phyloP scores from a whole-genome alignment of 2,797 vertebrate species.

The Spheniscus humboldti region DNA sequence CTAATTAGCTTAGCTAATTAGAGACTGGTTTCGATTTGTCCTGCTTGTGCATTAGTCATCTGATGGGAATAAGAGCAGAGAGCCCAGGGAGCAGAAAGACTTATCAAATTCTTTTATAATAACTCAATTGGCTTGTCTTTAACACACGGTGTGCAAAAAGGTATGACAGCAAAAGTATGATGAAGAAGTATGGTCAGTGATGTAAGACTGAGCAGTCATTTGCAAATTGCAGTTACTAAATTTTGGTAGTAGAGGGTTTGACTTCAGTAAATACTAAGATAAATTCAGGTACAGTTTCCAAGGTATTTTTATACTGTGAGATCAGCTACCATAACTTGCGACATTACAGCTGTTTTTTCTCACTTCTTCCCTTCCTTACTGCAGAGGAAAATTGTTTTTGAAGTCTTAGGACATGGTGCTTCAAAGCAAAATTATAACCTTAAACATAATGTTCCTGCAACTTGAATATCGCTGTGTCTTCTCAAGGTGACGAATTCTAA shows the following conservation, averaged over 20 bases:
- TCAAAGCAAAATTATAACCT: constrained; percentile 44
- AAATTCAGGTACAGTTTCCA: background rate
- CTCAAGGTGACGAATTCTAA: constrained; percentile 21
- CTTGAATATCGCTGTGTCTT: background rate
- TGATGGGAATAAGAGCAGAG: background rate
- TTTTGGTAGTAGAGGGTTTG: background rate
- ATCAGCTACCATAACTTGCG: background rate
- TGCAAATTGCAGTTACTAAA: background rate
- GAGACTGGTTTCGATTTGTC: background rate
- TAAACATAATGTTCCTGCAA: background rate
- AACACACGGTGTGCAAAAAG: background rate
- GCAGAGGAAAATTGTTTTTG: constrained; percentile 39
- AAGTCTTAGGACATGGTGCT: constrained; percentile 6
- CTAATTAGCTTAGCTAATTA: constrained; percentile 5
- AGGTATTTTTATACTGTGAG: background rate
- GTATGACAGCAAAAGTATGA: background rate
- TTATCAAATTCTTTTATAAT: background rate
- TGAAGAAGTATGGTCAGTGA: background rate
- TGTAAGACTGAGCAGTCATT: background rate
- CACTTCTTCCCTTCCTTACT: background rate
- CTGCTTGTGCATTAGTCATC: background rate
- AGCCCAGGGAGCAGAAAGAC: background rate
- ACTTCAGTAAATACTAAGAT: background rate
- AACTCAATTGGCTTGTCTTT: background rate
- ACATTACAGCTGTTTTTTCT: background rate